Conservation (phyloP, 2,797 vertebrate genomes). For the Mus minutoides region DNA sequence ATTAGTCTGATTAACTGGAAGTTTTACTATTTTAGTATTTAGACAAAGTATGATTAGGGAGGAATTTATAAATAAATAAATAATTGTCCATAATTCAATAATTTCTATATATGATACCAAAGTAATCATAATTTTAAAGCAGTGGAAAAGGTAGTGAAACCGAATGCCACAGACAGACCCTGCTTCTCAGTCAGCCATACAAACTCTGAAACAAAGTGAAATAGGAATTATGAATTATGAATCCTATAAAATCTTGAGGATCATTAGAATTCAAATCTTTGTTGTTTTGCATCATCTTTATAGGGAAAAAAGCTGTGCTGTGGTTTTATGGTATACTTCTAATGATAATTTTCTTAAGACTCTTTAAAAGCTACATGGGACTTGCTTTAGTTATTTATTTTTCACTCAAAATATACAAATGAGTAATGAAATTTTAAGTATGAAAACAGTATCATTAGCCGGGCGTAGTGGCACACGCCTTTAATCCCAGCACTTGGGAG, state of each 20-base stretch:
- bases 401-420: background rate
- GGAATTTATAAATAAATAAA: conserved; percentile 42
- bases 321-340: conserved; percentile 38
- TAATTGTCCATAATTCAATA: conserved; percentile 44
- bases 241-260: background rate
- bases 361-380: conserved; percentile 46
- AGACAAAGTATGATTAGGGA: conserved; percentile 26
- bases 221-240: background rate
- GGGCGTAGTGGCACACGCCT: no score
- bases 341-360: conserved; percentile 45
- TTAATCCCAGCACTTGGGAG: no score
- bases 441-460: conserved; percentile 35
- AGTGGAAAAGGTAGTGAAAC: background rate
- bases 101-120: background rate
- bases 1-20: background rate
- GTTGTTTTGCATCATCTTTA: conserved; percentile 26
- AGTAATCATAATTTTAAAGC: background rate
- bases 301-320: background rate
- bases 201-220: background rate
- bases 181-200: background rate
- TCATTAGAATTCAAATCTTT: conserved; percentile 37
- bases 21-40: conserved; percentile 31
- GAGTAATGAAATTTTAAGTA: conserved; percentile 26
- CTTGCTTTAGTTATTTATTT: conserved; percentile 41
- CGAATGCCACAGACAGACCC: background rate